phyloP scores from a whole-genome alignment of 1,140 invertebrate species.

The Lineus longissimus region DNA sequence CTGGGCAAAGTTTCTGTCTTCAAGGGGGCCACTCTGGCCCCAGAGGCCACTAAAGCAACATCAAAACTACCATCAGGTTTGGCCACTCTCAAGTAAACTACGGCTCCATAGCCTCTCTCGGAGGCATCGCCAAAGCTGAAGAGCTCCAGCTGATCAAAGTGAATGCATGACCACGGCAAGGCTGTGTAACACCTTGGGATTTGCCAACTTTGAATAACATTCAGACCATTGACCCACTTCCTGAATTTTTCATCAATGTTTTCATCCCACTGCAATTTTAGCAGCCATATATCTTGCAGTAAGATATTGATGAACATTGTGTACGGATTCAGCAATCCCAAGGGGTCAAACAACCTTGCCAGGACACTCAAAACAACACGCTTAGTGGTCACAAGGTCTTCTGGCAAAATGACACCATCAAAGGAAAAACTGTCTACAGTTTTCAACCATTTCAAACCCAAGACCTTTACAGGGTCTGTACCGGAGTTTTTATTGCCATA shows the following conservation, averaged over 20 bases:
- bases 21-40: neutral
- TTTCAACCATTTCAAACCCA: neutral
- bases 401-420: neutral
- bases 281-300: neutral
- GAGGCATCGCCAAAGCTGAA: conserved; percentile 4
- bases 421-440: neutral
- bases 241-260: neutral
- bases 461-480: neutral
- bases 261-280: conserved; percentile 4
- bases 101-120: neutral
- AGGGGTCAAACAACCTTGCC: conserved; percentile 5
- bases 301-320: neutral
- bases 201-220: neutral
- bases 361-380: neutral
- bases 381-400: neutral
- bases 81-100: neutral
- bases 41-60: neutral
- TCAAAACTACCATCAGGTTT: neutral
- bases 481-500: neutral
- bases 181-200: conserved; percentile 3
- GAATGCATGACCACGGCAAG: neutral
- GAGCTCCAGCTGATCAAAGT: neutral
- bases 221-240: neutral
- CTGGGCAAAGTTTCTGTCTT: neutral
- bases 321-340: neutral